Evolutionary conservation across 2,888 invertebrate genomes (phyloP).

Genomic region (Chelonus formosanus): DNA sequence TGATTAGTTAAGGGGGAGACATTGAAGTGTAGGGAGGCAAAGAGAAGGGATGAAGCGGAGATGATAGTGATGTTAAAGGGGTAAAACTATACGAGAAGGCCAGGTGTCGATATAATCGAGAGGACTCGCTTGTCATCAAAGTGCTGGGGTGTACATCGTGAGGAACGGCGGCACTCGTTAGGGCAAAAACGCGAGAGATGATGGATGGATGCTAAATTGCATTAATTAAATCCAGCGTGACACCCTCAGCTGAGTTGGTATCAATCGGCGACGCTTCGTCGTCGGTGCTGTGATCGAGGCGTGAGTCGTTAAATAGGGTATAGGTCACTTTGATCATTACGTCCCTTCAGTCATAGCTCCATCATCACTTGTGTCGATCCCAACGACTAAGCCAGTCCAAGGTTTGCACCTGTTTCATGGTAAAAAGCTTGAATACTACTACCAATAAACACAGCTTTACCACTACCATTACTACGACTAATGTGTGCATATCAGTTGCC

Average conservation of each 20-base stretch:
- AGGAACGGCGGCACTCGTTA: conserved; percentile 53
- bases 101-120: conserved; percentile 61
- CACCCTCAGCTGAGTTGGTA: conserved; percentile 46
- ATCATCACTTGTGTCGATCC: conserved; percentile 25
- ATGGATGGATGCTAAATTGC: conserved; percentile 65
- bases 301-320: conserved; percentile 57
- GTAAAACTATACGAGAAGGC: conserved; percentile 23
- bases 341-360: conserved; percentile 35
- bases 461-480: not conserved
- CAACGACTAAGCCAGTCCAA: conserved; percentile 31
- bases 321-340: conserved; percentile 62
- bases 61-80: conserved; percentile 15
- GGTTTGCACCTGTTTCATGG: conserved; percentile 36
- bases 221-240: conserved; percentile 64
- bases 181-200: conserved; percentile 63
- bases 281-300: conserved; percentile 52
- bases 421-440: conserved; percentile 8
- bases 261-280: conserved; percentile 28
- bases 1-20: conserved; percentile 12
- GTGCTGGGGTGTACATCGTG: conserved; percentile 45
- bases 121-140: conserved; percentile 54
- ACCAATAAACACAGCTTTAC: not conserved
- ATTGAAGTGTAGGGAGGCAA: conserved; percentile 5
- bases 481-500: not conserved
- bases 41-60: conserved; percentile 29